Evolutionary conservation across 2,888 invertebrate genomes (phyloP).

Genomic region (Epistrophe eligans): DNA sequence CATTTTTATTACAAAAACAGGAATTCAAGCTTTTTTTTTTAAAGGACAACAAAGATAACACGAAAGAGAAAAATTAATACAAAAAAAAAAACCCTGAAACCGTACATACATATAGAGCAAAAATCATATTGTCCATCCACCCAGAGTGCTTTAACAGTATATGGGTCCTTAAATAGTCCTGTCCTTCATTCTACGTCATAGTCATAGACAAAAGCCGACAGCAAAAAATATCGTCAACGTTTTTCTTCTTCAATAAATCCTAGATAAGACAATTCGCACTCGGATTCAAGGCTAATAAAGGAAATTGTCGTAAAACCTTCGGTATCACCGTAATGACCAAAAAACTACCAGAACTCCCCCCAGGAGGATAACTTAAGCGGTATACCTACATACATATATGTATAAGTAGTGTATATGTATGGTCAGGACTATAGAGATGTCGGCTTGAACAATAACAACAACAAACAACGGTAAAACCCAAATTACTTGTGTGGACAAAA

Average conservation of each 20-base stretch:
- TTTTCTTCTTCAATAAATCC: conserved; percentile 70
- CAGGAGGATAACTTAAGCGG: conserved; percentile 61
- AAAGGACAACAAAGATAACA: conserved; percentile 36
- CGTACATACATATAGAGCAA: conserved; percentile 22
- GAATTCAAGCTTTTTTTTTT: conserved; percentile 57
- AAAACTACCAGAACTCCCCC: conserved; percentile 68
- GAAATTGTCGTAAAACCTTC: conserved; percentile 76
- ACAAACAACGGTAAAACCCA: conserved; percentile 41
- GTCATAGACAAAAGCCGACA: conserved; percentile 15
- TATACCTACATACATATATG: neutral
- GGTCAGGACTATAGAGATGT: conserved; percentile 30
- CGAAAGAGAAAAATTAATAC: conserved; percentile 2
- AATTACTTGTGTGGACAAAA: conserved; percentile 74
- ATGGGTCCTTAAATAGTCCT: conserved; percentile 52
- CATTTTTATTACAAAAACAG: conserved; percentile 69
- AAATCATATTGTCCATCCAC: conserved; percentile 64
- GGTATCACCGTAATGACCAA: conserved; percentile 75
- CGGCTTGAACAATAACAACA: conserved; percentile 36
- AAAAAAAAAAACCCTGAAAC: neutral
- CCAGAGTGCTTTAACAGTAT: conserved; percentile 38
- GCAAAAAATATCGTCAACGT: conserved; percentile 36
- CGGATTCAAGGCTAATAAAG: conserved; percentile 75
- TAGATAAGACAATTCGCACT: conserved; percentile 76
- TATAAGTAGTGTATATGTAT: neutral
- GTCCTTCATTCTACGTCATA: conserved; percentile 34